Conservation (phyloP, 2,113 vertebrate genomes). For the Phylloscopus whistleri region DNA sequence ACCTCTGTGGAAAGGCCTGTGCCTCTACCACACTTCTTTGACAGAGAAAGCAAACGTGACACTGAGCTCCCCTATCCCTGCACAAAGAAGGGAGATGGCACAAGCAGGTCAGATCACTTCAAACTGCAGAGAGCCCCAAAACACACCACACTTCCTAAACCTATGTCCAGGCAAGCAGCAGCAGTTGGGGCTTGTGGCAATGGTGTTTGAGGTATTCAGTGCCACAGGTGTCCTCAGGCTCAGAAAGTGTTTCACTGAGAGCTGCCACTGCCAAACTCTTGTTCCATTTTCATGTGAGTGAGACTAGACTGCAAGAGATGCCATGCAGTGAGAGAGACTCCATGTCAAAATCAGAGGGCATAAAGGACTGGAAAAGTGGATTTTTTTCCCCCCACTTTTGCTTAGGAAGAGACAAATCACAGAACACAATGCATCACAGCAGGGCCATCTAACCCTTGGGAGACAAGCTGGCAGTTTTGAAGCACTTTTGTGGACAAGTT, state of each 20-base stretch:
- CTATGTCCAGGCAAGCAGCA: fast-evolving
- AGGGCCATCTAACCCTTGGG: not conserved
- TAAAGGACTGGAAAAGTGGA: not conserved
- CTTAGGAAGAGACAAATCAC: not conserved
- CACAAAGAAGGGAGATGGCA: not conserved
- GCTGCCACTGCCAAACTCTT: not conserved
- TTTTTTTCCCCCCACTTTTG: not conserved
- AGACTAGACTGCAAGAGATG: not conserved
- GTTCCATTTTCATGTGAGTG: not conserved
- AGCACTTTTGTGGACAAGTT: not conserved
- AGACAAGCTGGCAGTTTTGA: not conserved
- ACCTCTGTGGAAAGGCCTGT: not conserved
- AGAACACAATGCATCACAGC: not conserved
- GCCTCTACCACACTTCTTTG: not conserved
- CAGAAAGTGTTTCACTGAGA: not conserved
- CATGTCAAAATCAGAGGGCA: not conserved
- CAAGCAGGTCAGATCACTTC: not conserved
- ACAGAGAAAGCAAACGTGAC: not conserved
- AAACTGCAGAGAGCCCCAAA: not conserved
- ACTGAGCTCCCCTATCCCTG: not conserved
- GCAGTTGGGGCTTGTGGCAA: not conserved
- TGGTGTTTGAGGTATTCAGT: not conserved
- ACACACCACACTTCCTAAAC: not conserved
- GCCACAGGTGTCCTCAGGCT: not conserved
- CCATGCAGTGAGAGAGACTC: not conserved